Percentiles rank a stretch among this genome's conserved stretches.
Conservation (phyloP, 2,888 invertebrate species). For the Noctua janthina region DNA sequence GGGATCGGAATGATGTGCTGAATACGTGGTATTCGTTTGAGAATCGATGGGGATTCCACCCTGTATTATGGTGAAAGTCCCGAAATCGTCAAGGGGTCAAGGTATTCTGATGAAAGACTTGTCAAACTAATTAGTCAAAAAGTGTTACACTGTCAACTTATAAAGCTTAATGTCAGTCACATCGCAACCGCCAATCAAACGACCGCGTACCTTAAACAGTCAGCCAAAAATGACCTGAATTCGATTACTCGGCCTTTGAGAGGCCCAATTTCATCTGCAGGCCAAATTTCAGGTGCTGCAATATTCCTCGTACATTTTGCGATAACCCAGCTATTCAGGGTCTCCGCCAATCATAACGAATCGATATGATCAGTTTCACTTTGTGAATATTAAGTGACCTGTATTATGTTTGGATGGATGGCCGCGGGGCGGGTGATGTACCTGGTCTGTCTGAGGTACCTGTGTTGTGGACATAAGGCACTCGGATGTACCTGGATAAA, state of each 20-base stretch:
- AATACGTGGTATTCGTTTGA: no score
- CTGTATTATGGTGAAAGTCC: no score
- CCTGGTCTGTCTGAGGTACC: not conserved
- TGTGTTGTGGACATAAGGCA: not conserved
- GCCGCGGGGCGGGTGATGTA: not conserved
- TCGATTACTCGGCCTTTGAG: slow-evolving; percentile 63
- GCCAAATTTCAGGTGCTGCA: slow-evolving; percentile 57
- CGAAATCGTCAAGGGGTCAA: no score
- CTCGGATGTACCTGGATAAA: not conserved
- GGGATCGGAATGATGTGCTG: no score
- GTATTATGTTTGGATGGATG: slow-evolving; percentile 35
- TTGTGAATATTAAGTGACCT: slow-evolving; percentile 58
- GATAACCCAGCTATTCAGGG: slow-evolving; percentile 58
- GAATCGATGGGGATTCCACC: no score
- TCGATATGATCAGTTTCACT: slow-evolving; percentile 55
- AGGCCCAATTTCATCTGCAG: slow-evolving; percentile 54
- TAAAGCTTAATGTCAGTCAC: not conserved
- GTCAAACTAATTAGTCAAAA: not conserved
- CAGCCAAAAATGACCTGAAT: slow-evolving; percentile 54
- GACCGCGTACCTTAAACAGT: slow-evolving; percentile 24
- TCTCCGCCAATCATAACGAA: slow-evolving; percentile 55
- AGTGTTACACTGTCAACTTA: not conserved
- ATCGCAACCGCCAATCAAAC: slow-evolving; percentile 25
- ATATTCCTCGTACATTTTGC: slow-evolving; percentile 57
- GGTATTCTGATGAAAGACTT: no score